Evolutionary conservation across 2,113 vertebrate species (phyloP).

Genomic region (Saccopteryx leptura): DNA sequence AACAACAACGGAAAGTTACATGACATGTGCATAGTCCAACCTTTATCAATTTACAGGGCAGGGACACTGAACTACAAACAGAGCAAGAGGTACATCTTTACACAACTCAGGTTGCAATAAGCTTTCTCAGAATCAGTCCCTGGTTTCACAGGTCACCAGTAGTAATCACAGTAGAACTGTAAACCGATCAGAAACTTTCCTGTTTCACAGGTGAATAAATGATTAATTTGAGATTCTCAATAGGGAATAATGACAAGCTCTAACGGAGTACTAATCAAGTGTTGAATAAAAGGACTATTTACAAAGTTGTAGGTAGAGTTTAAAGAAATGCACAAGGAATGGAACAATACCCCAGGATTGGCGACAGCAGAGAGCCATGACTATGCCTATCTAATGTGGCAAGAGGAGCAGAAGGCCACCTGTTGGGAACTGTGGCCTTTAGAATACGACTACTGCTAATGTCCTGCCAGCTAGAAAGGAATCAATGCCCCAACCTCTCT

Average conservation of each 20-base stretch:
- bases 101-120: background rate
- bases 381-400: background rate
- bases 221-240: background rate
- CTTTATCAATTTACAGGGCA: background rate
- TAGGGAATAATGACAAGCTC: background rate
- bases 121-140: background rate
- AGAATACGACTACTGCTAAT: background rate
- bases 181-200: background rate
- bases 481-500: background rate
- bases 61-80: background rate
- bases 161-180: background rate
- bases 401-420: background rate
- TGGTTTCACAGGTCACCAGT: background rate
- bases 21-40: background rate
- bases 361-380: no score
- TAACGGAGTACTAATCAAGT: background rate
- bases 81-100: background rate
- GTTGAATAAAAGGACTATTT: constrained; percentile 3
- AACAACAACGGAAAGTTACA: background rate
- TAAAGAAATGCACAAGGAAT: background rate
- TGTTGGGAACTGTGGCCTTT: background rate
- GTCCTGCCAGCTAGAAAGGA: background rate
- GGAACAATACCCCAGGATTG: background rate
- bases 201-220: background rate
- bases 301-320: background rate